Evolutionary conservation across 1,140 invertebrate species (phyloP).

Genomic region (Sarcophaga bullata): DNA sequence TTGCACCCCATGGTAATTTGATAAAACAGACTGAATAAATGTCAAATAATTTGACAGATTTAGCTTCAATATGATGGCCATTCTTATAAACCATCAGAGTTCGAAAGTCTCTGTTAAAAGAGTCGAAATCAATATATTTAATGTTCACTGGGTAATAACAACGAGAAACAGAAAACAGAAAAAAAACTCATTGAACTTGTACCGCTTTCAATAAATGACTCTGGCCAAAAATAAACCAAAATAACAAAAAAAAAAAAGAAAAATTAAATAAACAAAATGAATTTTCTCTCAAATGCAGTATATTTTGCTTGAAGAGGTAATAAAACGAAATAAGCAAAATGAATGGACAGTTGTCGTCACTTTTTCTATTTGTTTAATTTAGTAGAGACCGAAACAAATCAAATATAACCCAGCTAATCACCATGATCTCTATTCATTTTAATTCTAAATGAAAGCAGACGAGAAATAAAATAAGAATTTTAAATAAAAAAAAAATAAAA

Average conservation of each 20-base stretch:
- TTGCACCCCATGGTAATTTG: too few relatives aligned
- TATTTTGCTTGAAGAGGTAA: not conserved
- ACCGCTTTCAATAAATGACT: not conserved
- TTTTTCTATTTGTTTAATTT: slow-evolving; percentile 5
- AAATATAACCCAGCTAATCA: not conserved
- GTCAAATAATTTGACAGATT: too few relatives aligned
- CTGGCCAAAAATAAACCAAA: not conserved
- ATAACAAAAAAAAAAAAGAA: not conserved
- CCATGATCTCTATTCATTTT: not conserved
- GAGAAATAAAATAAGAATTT: not conserved
- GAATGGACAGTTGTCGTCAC: slow-evolving; percentile 13
- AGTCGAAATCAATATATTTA: not conserved
- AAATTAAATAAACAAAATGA: not conserved
- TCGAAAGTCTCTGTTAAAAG: too few relatives aligned
- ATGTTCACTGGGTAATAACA: not conserved
- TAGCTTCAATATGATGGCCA: too few relatives aligned
- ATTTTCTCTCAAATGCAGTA: not conserved
- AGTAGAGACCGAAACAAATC: not conserved
- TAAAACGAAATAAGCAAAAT: not conserved
- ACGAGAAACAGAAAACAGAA: not conserved
- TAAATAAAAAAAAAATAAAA: not conserved
- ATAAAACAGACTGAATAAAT: too few relatives aligned
- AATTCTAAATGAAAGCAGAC: not conserved
- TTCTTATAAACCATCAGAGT: too few relatives aligned
- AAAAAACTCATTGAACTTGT: slow-evolving; percentile 1